Evolutionary conservation across 2,797 vertebrate genomes (phyloP), one percentile per base, ranked within the genome.

Genomic region (Sebastes itinus): DNA sequence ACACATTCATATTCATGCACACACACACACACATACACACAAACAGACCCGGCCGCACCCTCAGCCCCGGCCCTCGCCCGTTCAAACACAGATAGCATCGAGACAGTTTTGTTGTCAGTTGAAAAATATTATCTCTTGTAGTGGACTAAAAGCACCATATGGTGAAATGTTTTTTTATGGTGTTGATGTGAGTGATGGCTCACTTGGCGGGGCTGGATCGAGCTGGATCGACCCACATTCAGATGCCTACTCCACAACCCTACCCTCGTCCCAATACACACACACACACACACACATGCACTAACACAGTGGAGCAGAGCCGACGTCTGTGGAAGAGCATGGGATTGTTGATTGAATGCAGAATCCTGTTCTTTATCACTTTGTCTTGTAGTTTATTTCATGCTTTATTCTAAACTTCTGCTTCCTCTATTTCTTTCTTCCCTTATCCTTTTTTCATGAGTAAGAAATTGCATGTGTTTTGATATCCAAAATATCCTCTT

Each of bases 71-170:
- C 54, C 32, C 72, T 77, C 84, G 38, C 79, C 75, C 68, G 33
- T 86, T 81, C 83, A 92, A 91, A 88, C 86, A 88, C 86, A 93
- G 87, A 93, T 93, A 93, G 83, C 82, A 94, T 94, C 75, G 32
- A 94, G 92, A 92, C 92, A 92, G 92, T 95, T 95, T 91, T 93
- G 92, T 94, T 94, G 92, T 96, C 90, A 93, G 92, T 85, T 90
- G 89, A 95, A 95, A 52, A 94, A 95, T 94, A 94, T 94, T 93
- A 94, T 94, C 90, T 93, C 91, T 92, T 89, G 91, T 92, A 92
- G 90, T 96, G 95, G 93, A 94, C 92, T 92, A 92, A 95, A 95
- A 92, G 94, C 93, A 88, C 92, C 94, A 95, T 95, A 95, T 95
- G 93, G 94, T 93, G 92, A 94, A 94, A 92, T 93, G 90, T 92